These are phyloP conservation scores for Stigmatopora argus DNA, from an alignment of 2,113 vertebrate species.

Conservation along the genomic window DNA sequence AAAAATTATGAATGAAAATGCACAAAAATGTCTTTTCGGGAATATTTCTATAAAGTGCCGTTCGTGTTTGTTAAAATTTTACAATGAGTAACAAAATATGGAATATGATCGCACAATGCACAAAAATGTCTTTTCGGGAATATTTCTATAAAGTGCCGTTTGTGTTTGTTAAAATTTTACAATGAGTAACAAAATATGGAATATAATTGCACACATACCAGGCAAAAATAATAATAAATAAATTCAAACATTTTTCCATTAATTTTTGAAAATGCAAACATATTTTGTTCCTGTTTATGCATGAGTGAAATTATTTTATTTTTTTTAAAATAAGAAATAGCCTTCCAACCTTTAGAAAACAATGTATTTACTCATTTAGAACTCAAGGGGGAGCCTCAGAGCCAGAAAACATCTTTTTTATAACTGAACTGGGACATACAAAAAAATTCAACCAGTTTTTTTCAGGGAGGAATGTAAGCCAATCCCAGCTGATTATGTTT, in stretches of 20 bases:
- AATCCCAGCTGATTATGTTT: no score
- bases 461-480: not conserved
- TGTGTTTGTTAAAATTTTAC: not conserved
- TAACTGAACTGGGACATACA: not conserved
- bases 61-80: not conserved
- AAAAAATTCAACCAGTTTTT: not conserved
- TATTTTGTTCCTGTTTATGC: not conserved
- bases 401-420: not conserved
- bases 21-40: no score
- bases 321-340: not conserved
- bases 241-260: not conserved
- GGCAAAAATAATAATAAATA: no score
- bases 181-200: no score
- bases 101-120: no score
- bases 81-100: no score
- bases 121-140: no score
- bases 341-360: not conserved
- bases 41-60: no score
- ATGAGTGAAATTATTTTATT: not conserved
- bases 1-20: no score
- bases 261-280: not conserved
- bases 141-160: no score
- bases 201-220: no score
- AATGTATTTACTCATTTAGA: not conserved
- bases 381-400: not conserved